Conservation (phyloP, 2,113 vertebrate species). For the Pelobates fuscus region DNA sequence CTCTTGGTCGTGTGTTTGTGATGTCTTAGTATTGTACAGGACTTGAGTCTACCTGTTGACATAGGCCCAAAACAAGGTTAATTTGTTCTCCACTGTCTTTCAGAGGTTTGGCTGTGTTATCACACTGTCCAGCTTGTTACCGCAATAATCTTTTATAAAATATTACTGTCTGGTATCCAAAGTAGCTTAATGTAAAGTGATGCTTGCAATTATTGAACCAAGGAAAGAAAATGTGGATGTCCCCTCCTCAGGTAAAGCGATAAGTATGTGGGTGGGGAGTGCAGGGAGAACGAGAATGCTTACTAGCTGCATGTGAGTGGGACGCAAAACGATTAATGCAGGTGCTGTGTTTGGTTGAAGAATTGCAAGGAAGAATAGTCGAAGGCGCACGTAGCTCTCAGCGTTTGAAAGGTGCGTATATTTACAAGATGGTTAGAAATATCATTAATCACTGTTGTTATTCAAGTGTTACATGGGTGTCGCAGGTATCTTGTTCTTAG, state of each 20-base stretch:
- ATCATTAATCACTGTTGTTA: neutral
- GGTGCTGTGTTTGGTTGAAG: neutral
- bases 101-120: too few relatives aligned
- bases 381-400: neutral
- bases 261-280: neutral
- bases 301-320: neutral
- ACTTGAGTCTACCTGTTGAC: too few relatives aligned
- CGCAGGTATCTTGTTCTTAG: too few relatives aligned
- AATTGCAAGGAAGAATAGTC: neutral
- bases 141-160: too few relatives aligned
- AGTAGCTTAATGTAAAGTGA: too few relatives aligned
- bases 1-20: too few relatives aligned
- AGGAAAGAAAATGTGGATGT: neutral
- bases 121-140: too few relatives aligned
- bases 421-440: neutral
- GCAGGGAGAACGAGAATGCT: neutral
- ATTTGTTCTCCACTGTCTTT: too few relatives aligned
- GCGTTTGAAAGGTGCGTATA: neutral
- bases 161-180: too few relatives aligned
- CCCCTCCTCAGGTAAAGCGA: neutral
- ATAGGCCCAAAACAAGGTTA: too few relatives aligned
- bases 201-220: neutral
- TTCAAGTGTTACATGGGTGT: too few relatives aligned
- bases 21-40: too few relatives aligned
- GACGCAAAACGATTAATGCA: neutral